Conservation (phyloP, 2,888 invertebrate species). For the Ochlodes sylvanus region DNA sequence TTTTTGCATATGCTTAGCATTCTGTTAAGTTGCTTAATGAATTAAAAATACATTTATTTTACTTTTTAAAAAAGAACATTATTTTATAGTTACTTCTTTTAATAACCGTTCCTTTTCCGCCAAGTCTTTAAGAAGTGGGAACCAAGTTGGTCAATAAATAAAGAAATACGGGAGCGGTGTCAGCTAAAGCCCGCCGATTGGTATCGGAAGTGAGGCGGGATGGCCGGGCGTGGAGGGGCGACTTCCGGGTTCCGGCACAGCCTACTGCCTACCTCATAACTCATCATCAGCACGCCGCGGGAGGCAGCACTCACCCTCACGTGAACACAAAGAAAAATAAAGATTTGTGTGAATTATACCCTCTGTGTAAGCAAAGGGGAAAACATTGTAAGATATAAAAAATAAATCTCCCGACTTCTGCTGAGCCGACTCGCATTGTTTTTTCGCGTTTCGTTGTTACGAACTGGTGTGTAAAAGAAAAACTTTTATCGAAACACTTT, state of each 20-base stretch:
- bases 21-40: too few relatives aligned
- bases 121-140: not conserved
- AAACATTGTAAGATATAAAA: constrained; percentile 54
- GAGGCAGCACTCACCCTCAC: constrained; percentile 66
- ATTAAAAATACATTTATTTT: too few relatives aligned
- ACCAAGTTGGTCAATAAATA: constrained; percentile 66
- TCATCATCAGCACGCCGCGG: constrained; percentile 79
- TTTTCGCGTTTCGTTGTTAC: constrained; percentile 16
- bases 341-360: constrained; percentile 80
- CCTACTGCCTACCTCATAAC: constrained; percentile 65
- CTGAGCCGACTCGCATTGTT: constrained; percentile 31
- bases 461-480: not conserved
- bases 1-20: too few relatives aligned
- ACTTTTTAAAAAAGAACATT: too few relatives aligned
- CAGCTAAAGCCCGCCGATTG: constrained; percentile 72
- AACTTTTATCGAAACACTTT: not conserved
- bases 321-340: constrained; percentile 74
- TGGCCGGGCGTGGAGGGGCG: constrained; percentile 69
- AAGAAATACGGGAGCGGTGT: constrained; percentile 65
- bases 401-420: constrained; percentile 47
- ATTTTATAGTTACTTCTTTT: not conserved
- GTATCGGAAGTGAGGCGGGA: constrained; percentile 77
- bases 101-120: not conserved
- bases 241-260: constrained; percentile 69
- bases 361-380: constrained; percentile 68